Evolutionary conservation across 2,888 invertebrate genomes (phyloP), one percentile per base, ranked within the genome.

Genomic region (Pristionchus entomophagus): DNA sequence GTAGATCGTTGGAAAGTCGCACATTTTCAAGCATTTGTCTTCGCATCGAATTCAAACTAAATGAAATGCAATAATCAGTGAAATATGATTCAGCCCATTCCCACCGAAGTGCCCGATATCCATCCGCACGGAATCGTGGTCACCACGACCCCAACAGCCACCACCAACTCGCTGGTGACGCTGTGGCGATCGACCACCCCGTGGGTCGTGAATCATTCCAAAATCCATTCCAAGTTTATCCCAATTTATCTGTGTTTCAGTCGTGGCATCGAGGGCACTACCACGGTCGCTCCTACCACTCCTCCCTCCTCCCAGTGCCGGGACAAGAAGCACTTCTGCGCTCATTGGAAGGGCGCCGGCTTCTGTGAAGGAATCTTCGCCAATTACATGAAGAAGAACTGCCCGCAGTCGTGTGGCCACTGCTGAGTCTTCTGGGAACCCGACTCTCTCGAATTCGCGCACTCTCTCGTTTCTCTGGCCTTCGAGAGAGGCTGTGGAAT

Each of bases 341-440:
- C 86, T 2, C 91, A 91, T 78, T 93, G 93, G 93, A 93, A 91
- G 81, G 88, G 88, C 69, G 91, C 92, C 45, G 93, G 93, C 65
- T 93, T 93, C 87, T 93, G 93, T 87, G 91, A 92, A 73, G 92
- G 93, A 53, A 91, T 92, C 86, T 93, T 93, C 87, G 87, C 88
- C 85, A 89, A 88, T 77, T 93, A 92, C 87, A 93, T 93, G 93
- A 89, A 89, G 86, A 92, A 92, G 86, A 93, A 92, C 87, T 93
- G 93, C 83, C 90, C 91, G 3, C 86, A 88, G 51, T 87, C 91
- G 14, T 93, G 93, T 86, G 91, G 92, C 2, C 87, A 88, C 53
- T 93, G 92, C 88, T 91, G 88, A 86, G 32, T 49, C 77, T 77
- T 19, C 45, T 10, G 19, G 29, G 65, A 69, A 51, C n/a, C n/a